Evolutionary conservation across 2,888 invertebrate species (phyloP), one percentile per base, ranked within the genome.

Genomic region (Odontocerum albicorne): DNA sequence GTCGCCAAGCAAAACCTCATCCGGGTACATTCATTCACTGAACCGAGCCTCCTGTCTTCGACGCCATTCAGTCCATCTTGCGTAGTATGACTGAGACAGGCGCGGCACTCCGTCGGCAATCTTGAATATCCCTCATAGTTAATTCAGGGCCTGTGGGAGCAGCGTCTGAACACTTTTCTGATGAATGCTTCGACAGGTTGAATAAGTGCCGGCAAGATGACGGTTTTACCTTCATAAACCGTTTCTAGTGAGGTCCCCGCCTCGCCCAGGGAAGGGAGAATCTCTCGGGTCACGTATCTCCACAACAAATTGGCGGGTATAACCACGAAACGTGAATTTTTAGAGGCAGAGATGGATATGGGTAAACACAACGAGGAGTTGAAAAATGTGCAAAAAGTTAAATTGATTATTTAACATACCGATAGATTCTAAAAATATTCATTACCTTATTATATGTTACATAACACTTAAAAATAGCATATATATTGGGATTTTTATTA

Each of bases 71-170:
- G n/a, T n/a, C n/a, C n/a, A n/a, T 39, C 39, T n/a, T 39, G n/a
- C 39, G 17, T 8, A 2, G 36, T 10, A 17, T 36, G 10, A 27
- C 27, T 10, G 27, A 27, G 27, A 27, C 27, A 10, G 10, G 27
- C 17, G 42, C 20, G 10, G 22, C 43, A 43, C 16, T 13, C 13
- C 43, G 27, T 27, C 27, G 43, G 43, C 27, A 27, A 22, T 36
- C 16, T 46, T 16, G 38, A 57, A 53, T 45, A 47, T 16, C 44
- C 38, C 56, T 56, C 52, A 55, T 59, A 44, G 53, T 38, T 56
- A 59, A 59, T 59, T 56, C 59, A 59, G 43, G 47, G 13, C 39
- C 27, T 33, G 19, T 32, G 36, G 45, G 21, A 39, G 44, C 21
- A n/a, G 17, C 40, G 33, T 21, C 33, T 12, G 33, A 36, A 38